Percentiles rank a stretch among this genome's conserved stretches.
Evolutionary conservation across 1,140 invertebrate genomes (phyloP).

Genomic region (Drosophila hydei): DNA sequence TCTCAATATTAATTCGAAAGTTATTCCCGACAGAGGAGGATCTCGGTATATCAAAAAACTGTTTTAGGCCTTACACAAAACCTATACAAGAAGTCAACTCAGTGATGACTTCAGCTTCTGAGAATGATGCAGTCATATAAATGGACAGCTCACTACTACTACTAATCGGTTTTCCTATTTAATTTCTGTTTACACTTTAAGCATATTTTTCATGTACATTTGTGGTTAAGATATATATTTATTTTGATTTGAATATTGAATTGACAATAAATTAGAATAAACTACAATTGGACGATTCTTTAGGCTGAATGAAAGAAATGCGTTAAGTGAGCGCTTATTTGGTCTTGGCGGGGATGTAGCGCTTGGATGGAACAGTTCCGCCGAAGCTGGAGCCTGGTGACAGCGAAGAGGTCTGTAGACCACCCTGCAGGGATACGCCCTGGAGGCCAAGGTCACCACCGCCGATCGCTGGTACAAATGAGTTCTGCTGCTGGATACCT

Average conservation of each 20-base stretch:
- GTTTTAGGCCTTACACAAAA: too few species aligned
- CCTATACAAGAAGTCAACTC: too few species aligned
- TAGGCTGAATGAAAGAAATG: conserved; percentile 33
- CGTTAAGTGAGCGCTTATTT: conserved; percentile 38
- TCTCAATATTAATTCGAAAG: too few species aligned
- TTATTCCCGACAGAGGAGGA: too few species aligned
- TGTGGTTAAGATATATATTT: conserved; percentile 39
- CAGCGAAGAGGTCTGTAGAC: conserved; percentile 37
- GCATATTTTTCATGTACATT: background rate
- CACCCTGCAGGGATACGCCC: background rate
- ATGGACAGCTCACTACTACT: too few species aligned
- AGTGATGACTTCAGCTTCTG: too few species aligned
- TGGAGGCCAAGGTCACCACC: too few species aligned
- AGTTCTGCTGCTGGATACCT: background rate
- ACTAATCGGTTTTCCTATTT: too few species aligned
- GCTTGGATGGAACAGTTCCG: conserved; percentile 35
- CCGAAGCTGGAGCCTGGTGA: conserved; percentile 34
- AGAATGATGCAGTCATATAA: too few species aligned
- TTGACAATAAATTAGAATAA: conserved; percentile 69
- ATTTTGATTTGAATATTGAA: conserved; percentile 42
- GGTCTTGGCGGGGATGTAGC: conserved; percentile 67
- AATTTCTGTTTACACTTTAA: too few species aligned
- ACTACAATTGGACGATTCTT: conserved; percentile 44
- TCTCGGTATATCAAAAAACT: too few species aligned
- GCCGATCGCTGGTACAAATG: background rate